These are phyloP conservation scores for Ectropis crepuscularia DNA, from an alignment of 2,888 invertebrate genomes.

Conservation along the genomic window DNA sequence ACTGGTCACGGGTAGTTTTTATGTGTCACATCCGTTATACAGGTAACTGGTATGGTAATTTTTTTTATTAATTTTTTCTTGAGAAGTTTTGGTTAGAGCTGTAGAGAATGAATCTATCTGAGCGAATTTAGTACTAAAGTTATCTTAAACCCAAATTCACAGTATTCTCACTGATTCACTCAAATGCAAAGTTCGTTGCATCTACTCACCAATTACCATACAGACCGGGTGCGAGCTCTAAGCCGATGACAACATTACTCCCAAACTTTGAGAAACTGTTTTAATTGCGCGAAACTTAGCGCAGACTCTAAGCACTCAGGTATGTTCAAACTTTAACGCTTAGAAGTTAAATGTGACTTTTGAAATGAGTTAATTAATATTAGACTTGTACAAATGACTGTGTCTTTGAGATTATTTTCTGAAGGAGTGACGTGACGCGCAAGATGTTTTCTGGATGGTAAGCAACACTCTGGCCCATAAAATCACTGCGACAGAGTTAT, in stretches of 20 bases:
- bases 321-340: conserved; percentile 8
- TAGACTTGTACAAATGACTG: conserved; percentile 1
- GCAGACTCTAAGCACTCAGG: not conserved
- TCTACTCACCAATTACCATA: conserved; percentile 23
- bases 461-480: no score
- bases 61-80: no score
- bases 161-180: not conserved
- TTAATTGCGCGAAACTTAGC: conserved; percentile 7
- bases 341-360: conserved; percentile 14
- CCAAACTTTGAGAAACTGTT: conserved; percentile 7
- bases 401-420: not conserved
- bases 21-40: no score
- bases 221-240: conserved; percentile 17
- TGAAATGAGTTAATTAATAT: conserved; percentile 1
- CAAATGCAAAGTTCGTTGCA: conserved; percentile 11
- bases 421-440: not conserved
- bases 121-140: no score
- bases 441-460: no score
- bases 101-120: no score
- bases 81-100: no score
- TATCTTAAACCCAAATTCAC: no score
- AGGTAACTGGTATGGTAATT: no score
- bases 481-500: no score
- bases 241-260: conserved; percentile 24
- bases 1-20: no score